Evolutionary conservation across 2,888 invertebrate genomes (phyloP).

Genomic region (Eilema griseolum): DNA sequence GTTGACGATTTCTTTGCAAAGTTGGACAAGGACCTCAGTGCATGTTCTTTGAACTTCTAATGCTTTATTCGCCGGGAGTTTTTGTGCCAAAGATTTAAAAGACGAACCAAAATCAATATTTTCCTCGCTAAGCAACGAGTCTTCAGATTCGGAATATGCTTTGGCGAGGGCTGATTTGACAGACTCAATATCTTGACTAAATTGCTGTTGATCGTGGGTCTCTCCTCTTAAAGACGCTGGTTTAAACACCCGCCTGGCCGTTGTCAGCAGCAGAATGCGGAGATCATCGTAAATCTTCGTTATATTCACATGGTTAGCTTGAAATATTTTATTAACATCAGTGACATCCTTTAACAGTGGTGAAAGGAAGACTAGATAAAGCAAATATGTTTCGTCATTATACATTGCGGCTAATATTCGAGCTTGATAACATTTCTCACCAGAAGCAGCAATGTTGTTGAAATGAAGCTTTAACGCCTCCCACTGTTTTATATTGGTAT

Average conservation of each 20-base stretch:
- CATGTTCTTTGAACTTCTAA: slow-evolving; percentile 18
- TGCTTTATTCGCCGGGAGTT: slow-evolving; percentile 17
- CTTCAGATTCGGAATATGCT: slow-evolving; percentile 3
- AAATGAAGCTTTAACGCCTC: slow-evolving; percentile 1
- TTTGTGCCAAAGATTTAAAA: slow-evolving; percentile 16
- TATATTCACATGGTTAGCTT: not conserved
- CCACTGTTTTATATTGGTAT: slow-evolving; percentile 1
- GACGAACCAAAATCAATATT: slow-evolving; percentile 17
- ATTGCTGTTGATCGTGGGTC: not conserved
- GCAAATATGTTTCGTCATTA: not conserved
- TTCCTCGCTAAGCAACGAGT: slow-evolving; percentile 19
- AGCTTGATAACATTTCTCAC: not conserved
- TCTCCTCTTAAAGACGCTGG: not conserved
- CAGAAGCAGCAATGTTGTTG: not conserved
- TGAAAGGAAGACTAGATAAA: slow-evolving; percentile 2
- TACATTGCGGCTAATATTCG: not conserved
- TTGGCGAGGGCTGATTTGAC: not conserved
- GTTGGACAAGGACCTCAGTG: slow-evolving; percentile 16
- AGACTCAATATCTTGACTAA: not conserved
- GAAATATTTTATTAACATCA: not conserved
- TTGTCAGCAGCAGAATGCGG: not conserved
- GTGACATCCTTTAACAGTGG: not conserved
- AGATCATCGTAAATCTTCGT: not conserved
- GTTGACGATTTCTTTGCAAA: slow-evolving; percentile 15
- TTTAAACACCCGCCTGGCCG: not conserved